phyloP scores from a whole-genome alignment of 2,113 vertebrate species.

The Potamarius usumacintae region DNA sequence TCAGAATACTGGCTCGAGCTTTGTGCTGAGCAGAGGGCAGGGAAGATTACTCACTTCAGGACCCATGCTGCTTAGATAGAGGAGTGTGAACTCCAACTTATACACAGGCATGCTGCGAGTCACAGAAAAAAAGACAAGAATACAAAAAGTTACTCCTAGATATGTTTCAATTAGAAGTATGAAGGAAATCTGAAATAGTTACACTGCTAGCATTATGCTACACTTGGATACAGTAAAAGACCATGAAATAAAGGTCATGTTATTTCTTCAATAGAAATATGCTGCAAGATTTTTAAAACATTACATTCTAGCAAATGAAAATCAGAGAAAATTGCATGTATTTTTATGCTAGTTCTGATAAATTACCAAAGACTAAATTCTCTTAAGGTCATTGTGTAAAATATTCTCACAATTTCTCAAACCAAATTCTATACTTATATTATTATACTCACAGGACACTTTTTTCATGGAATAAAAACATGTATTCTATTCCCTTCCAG shows the following conservation, averaged over 20 bases:
- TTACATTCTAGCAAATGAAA: too few relatives aligned
- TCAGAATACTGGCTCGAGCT: not conserved
- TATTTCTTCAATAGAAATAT: not conserved
- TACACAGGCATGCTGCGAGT: not conserved
- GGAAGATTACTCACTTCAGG: not conserved
- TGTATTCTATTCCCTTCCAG: too few relatives aligned
- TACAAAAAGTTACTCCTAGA: not conserved
- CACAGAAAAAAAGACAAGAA: not conserved
- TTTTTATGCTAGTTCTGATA: not conserved
- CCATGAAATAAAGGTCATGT: not conserved
- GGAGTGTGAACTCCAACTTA: not conserved
- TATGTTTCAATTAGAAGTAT: not conserved
- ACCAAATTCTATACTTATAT: not conserved
- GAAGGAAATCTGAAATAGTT: not conserved
- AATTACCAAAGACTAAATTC: not conserved
- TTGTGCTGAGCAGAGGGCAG: not conserved
- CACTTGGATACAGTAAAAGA: not conserved
- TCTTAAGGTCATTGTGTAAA: not conserved
- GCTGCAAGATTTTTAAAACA: too few relatives aligned
- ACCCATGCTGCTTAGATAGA: not conserved
- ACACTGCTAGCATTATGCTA: not conserved
- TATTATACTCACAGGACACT: too few relatives aligned
- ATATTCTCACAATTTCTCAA: too few relatives aligned
- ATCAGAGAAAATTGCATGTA: not conserved
- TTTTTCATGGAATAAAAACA: too few relatives aligned